Conservation (phyloP, 2,888 invertebrate species). For the Parnassius smintheus region DNA sequence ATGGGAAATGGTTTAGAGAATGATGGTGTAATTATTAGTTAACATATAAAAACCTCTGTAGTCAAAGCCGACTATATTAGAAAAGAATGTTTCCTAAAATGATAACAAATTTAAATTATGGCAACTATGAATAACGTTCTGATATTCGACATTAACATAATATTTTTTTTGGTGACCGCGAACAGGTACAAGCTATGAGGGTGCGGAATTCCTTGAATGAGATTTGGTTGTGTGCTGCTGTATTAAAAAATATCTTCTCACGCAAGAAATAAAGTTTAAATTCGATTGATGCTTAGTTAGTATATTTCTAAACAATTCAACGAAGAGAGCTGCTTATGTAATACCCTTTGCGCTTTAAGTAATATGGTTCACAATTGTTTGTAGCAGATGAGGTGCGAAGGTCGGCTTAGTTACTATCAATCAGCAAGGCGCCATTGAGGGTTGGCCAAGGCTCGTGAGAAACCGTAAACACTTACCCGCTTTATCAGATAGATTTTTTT, state of each 20-base stretch:
- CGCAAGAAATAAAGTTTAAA: constrained; percentile 35
- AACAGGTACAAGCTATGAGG: constrained; percentile 78
- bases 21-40: constrained; percentile 37
- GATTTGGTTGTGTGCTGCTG: constrained; percentile 39
- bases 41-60: constrained; percentile 43
- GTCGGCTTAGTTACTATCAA: constrained; percentile 73
- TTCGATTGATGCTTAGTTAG: constrained; percentile 29
- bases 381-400: constrained; percentile 55
- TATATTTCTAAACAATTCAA: constrained; percentile 40
- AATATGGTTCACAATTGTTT: constrained; percentile 42
- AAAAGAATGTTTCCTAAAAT: constrained; percentile 69
- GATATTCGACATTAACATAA: constrained; percentile 77
- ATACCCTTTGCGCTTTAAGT: constrained; percentile 33
- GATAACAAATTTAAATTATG: constrained; percentile 79
- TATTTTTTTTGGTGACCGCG: constrained; percentile 78
- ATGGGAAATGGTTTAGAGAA: too few relatives aligned
- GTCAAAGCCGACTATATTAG: constrained; percentile 56
- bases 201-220: constrained; percentile 80
- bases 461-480: constrained; percentile 79
- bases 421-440: constrained; percentile 81
- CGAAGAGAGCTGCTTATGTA: constrained; percentile 30
- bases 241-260: constrained; percentile 35
- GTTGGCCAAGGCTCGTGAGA: constrained; percentile 77
- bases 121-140: constrained; percentile 73
- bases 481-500: constrained; percentile 78